phyloP scores from a whole-genome alignment of 2,113 vertebrate genomes.

The Solea solea region DNA sequence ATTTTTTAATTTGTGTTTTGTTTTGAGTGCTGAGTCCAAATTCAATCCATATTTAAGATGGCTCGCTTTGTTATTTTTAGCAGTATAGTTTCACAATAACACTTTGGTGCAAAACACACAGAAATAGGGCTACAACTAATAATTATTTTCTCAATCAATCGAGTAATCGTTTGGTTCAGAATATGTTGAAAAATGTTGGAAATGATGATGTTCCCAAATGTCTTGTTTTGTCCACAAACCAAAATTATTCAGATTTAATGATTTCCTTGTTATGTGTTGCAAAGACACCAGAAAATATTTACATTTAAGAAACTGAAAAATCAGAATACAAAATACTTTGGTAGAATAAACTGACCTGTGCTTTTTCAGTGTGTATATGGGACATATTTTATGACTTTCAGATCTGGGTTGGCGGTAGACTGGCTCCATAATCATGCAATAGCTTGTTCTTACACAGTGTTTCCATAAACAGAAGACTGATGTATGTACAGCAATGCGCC shows the following conservation, averaged over 20 bases:
- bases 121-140: not conserved
- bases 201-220: too few species aligned
- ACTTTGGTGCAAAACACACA: not conserved
- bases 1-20: too few species aligned
- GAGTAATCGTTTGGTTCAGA: too few species aligned
- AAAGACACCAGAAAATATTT: too few species aligned
- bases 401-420: not conserved
- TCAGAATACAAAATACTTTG: not conserved
- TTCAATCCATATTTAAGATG: too few species aligned
- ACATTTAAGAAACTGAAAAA: too few species aligned
- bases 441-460: conserved; percentile 1
- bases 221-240: too few species aligned
- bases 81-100: not conserved
- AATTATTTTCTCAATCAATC: too few species aligned
- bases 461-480: conserved; percentile 57
- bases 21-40: too few species aligned
- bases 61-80: not conserved
- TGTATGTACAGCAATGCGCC: conserved; percentile 66
- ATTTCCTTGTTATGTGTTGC: too few species aligned
- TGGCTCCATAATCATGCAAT: conserved; percentile 4
- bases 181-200: too few species aligned
- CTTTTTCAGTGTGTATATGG: not conserved
- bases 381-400: not conserved
- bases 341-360: not conserved
- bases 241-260: too few species aligned